Evolutionary conservation across 2,888 invertebrate species (phyloP), one percentile per base, ranked within the genome.

Genomic region (Tridacna crocea): DNA sequence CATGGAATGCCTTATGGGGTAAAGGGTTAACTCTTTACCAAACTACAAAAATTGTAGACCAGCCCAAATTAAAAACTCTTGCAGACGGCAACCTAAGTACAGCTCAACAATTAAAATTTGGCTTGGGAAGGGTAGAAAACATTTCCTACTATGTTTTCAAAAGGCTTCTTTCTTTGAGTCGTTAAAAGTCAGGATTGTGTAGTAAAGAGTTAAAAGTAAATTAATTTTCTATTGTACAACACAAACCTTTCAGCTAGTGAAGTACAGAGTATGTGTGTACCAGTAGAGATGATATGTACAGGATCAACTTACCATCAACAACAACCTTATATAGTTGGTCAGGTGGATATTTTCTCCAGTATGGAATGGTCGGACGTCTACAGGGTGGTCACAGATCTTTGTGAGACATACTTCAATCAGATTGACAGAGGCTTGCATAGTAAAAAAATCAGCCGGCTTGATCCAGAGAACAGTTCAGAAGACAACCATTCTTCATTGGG

Each of bases 371-470:
- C 63, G 10, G 82, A 88, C 27, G 83, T 94, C 68, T 93, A 93
- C 78, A 88, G 89, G 26, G 80, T 82, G 22, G 83, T 93, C 36
- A 81, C 82, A 12, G 72, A 82, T 1, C 79, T 90, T 19, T 76
- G 93, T 24, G 79, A 88, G n/a, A 80, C 73, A 13, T 93, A 93
- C 85, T 88, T 92, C 55, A 81, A 79, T 15, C 90, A 91, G 68
- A 76, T 93, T 55, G 91, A 92, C 75, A 77, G 80, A 4, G 94
- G 94, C 15, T 80, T 94, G 65, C 88, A 89, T 27, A 93, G 92
- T 0, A 92, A 91, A 78, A 91, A 91, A 72, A 90, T 91, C 15
- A 88, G 84, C 68, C 85, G 91, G 19, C 87, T 90, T 24, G 91
- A 92, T 58, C 89, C 90, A 10, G 91, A 91, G 24, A 77, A 78